Evolutionary conservation across 2,113 vertebrate genomes (phyloP), one percentile per base, ranked within the genome.

Genomic region (Pitta sordida): DNA sequence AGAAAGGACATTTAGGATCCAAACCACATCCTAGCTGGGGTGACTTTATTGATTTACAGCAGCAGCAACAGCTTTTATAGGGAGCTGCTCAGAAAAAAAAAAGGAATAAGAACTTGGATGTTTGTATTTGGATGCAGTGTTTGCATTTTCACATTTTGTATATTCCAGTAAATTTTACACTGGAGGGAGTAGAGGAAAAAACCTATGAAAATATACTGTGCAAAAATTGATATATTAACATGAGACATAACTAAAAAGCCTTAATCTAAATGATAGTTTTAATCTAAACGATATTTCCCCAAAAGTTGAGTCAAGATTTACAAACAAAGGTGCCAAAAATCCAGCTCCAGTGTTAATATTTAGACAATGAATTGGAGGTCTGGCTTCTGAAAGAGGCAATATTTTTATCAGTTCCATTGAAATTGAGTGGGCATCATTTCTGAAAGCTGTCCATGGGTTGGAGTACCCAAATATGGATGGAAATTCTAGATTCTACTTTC

Each of bases 301-400:
- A n/a, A n/a, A n/a, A n/a, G n/a, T n/a, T n/a, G n/a, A n/a, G n/a
- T n/a, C n/a, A n/a, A n/a, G n/a, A n/a, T n/a, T n/a, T n/a, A n/a
- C n/a, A n/a, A n/a, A n/a, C n/a, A n/a, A 10, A 59, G n/a, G 9
- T 64, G 9, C 7, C 52, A 86, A 90, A 85, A 83, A 26, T 44
- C 13, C 30, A 58, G 7, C 8, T 59, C 32, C 0, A 0, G 4
- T 32, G 12, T 11, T 55, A 69, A 39, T 44, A 65, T 67, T 83
- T 69, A 56, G 19, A n/a, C 3, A 68, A 55, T 9, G 74, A 82
- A 71, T 34, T n/a, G 0, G 1, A 86, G 12, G 0, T 12, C 24
- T 70, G 21, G 29, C 16, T 67, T 81, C 52, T 53, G 59, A 77
- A 89, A 75, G 10, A 74, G 36, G 2, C 2, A 43, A 12, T 30